A percentile compares a stretch with the other conserved stretches of the same genome.
Conservation (phyloP, 2,113 vertebrate species). For the Microcebus ravelobensis region DNA sequence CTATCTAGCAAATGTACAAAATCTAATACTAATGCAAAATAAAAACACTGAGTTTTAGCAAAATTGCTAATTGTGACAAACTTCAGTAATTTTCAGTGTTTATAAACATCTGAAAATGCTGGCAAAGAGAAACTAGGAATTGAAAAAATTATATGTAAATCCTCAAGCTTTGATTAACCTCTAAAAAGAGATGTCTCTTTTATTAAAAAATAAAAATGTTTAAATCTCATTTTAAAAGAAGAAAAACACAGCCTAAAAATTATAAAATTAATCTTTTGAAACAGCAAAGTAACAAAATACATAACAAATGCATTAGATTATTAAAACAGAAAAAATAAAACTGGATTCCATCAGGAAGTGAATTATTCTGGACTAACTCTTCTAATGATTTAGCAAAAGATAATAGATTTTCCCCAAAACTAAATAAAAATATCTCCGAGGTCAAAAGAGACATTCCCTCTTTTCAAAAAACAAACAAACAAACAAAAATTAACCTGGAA, state of each 20-base stretch:
- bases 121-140: constrained; percentile 27
- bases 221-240: neutral
- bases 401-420: neutral
- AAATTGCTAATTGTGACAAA: neutral
- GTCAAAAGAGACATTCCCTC: neutral
- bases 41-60: neutral
- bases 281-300: neutral
- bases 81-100: neutral
- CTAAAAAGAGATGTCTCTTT: neutral
- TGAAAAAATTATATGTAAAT: neutral
- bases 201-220: neutral
- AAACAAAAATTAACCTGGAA: neutral
- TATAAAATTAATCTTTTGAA: constrained; percentile 41
- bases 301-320: neutral
- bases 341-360: neutral
- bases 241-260: neutral
- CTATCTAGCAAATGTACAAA: neutral
- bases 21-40: neutral
- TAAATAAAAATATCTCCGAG: neutral
- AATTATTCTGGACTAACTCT: neutral
- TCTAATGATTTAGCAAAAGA: neutral
- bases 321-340: neutral
- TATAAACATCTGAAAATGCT: neutral
- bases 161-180: neutral
- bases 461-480: too few relatives aligned